A percentile compares a stretch with the other conserved stretches of the same genome.
Evolutionary conservation across 2,888 invertebrate genomes (phyloP).

Genomic region (Fragum fragum): DNA sequence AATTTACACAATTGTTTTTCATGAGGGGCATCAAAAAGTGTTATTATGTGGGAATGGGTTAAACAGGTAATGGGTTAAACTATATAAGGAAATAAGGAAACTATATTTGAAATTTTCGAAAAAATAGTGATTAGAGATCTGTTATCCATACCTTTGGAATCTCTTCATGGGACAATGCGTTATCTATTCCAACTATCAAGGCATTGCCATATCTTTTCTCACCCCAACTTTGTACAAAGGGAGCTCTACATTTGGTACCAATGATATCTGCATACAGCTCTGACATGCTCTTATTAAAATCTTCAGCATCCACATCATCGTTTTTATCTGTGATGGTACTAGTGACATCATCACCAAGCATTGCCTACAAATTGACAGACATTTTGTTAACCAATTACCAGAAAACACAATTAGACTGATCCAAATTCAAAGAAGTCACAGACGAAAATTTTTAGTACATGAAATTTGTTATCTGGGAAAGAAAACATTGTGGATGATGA

Average conservation of each 20-base stretch:
- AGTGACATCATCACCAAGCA: constrained; percentile 51
- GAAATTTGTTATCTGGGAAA: too few species aligned
- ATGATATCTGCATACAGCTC: constrained; percentile 87
- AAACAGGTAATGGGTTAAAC: too few species aligned
- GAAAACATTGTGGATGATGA: too few species aligned
- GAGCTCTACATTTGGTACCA: constrained; percentile 95
- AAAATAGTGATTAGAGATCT: too few species aligned
- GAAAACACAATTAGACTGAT: too few species aligned
- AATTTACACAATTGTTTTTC: background rate
- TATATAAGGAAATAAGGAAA: too few species aligned
- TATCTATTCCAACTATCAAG: constrained; percentile 89
- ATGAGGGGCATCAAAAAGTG: too few species aligned
- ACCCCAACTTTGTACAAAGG: constrained; percentile 93
- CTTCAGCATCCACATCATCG: background rate
- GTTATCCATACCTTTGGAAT: constrained; percentile 71
- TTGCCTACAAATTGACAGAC: constrained; percentile 35
- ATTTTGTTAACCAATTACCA: background rate
- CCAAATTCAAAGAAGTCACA: too few species aligned
- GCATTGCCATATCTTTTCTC: constrained; percentile 93
- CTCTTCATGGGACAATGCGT: constrained; percentile 57
- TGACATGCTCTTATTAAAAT: constrained; percentile 18
- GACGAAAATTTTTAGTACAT: too few species aligned
- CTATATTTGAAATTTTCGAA: too few species aligned
- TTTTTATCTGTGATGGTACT: background rate
- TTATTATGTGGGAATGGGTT: too few species aligned